Evolutionary conservation across 1,140 invertebrate genomes (phyloP), one percentile per base, ranked within the genome.

Genomic region (Heliconius melpomene): DNA sequence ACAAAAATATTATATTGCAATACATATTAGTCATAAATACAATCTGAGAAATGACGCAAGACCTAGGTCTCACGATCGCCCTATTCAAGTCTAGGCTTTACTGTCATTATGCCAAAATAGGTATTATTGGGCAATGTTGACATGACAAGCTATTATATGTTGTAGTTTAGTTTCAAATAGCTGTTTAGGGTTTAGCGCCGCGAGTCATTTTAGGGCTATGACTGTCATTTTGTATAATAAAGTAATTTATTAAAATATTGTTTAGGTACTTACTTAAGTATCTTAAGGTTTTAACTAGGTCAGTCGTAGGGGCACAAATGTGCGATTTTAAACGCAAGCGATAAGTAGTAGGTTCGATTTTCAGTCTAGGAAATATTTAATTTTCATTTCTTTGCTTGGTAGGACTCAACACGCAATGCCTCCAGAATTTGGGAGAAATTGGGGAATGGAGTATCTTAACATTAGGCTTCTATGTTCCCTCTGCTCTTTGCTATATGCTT

Each of bases 31-130:
- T 66, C 60, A 66, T 66, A 66, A 66, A 7, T 1, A 29, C 60
- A 66, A 66, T 66, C 60, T 66, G 60, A 66, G 60, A 66, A 66
- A 66, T 66, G 29, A 66, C 60, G 26, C 60, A 66, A 66, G 60
- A 29, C 26, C 13, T 11, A 26, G 60, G 60, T 66, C 60, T 66
- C 60, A 66, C 60, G 60, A 66, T 13, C 13, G 60, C 26, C 57
- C 26, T 66, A 29, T 66, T 29, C 23, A 66, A 66, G 60, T 66
- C 60, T 66, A 66, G 9, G 60, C 11, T 66, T 66, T 66, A 66
- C 60, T 66, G 60, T 66, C 60, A 66, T 66, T 66, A 66, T 66
- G 60, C 60, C 60, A 66, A 29, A 66, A 66, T 66, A 29, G 60
- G 60, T 29, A 29, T 3, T 29, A 66, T 66, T 66, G 60, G 23